Base-by-base conservation (phyloP, 2,113 vertebrate species). In the Gallinago media region DNA sequence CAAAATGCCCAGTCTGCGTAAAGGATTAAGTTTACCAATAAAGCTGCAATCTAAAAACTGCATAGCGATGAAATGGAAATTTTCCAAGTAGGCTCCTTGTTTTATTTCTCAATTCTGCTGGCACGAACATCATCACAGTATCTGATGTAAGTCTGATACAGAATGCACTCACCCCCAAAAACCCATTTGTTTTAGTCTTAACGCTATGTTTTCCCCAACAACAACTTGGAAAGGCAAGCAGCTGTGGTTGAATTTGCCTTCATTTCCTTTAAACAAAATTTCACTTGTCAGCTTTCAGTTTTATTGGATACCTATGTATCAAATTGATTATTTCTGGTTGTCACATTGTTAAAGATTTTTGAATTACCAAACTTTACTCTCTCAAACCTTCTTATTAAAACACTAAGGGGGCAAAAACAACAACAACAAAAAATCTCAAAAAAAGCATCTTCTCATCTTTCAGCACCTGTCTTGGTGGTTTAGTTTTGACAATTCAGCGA, bases 1-100 rank as follows among this genome's bases (percentile, higher is more conserved):
- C 91, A 90, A 62, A 80, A 65, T 14, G 90, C 58, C 90, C 81
- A 79, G 40, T 54, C 72, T 79, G 50, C 7, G 23, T 47, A 91
- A 95, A 81, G 68, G 55, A 91, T 55, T 73, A 71, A 58, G 55
- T 73, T 88, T 89, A 94, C 67, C 83, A 74, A 86, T 80, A 70
- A 82, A 70, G 29, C 40, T 90, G 74, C 44, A 92, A 80, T 52
- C 42, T 77, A 77, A 88, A 67, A 88, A 42, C 65, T 71, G 65
- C 61, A 70, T 2, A 83, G 77, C 20, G 73, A 87, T 88, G 49
- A 75, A 83, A 78, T 52, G 68, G 56, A 72, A 54, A 42, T 63
- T 36, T 81, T 92, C 73, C 93, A 95, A 52, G 47, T 58, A 80
- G 76, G 62, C 22, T 83, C 26, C 26, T 56, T 38, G 55, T 63